These are phyloP conservation scores for Pampusana beccarii DNA, from an alignment of 2,113 vertebrate species.

Conservation along the genomic window DNA sequence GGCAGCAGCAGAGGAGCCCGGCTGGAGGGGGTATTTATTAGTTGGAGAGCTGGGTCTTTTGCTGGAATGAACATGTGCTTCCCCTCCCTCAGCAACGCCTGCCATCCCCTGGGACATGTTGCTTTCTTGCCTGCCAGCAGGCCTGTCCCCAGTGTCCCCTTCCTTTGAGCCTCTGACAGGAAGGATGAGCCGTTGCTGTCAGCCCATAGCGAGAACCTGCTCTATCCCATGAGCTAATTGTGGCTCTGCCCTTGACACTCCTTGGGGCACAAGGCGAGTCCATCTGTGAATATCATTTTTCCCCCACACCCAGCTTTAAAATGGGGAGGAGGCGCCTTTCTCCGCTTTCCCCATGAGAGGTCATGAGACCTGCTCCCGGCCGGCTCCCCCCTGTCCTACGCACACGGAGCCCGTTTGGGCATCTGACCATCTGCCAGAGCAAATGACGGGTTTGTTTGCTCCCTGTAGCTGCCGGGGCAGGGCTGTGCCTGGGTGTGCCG, in stretches of 20 bases:
- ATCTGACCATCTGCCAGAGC: not conserved
- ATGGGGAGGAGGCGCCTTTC: not conserved
- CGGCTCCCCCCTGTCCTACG: not conserved
- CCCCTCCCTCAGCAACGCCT: not conserved
- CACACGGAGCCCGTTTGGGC: not conserved
- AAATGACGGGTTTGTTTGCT: not conserved
- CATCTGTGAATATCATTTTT: not conserved
- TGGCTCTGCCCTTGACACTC: slow-evolving; percentile 8
- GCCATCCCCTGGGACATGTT: accelerated
- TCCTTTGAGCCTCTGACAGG: not conserved
- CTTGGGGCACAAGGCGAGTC: not conserved
- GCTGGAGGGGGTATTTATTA: not conserved
- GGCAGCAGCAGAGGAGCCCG: not conserved
- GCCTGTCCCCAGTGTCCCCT: not conserved
- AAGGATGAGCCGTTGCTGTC: not conserved
- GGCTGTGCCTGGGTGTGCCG: not conserved
- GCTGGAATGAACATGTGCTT: not conserved
- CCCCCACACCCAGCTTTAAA: not conserved
- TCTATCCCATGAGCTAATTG: not conserved
- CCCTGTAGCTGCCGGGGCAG: not conserved
- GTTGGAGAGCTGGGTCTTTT: not conserved
- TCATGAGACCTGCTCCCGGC: not conserved
- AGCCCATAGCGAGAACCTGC: not conserved
- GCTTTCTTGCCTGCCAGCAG: not conserved
- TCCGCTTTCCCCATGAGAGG: not conserved